phyloP scores from a whole-genome alignment of 2,888 invertebrate species.

The Metalampra italica region DNA sequence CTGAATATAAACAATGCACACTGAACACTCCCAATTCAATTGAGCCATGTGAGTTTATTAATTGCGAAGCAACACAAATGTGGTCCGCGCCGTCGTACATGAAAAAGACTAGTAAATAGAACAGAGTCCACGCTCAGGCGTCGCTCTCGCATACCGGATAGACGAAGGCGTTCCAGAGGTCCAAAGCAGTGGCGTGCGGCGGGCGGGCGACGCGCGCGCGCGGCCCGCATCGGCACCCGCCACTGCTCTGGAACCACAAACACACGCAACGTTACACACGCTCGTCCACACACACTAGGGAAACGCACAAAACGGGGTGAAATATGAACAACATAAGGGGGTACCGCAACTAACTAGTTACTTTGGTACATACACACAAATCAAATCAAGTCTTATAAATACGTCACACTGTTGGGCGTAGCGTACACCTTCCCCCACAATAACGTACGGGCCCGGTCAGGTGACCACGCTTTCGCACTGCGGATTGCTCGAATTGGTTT shows the following conservation, averaged over 20 bases:
- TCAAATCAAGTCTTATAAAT: neutral
- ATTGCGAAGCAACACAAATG: too few relatives aligned
- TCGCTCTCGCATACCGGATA: conserved; percentile 81
- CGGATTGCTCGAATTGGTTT: too few relatives aligned
- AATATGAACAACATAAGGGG: neutral
- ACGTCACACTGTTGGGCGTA: too few relatives aligned
- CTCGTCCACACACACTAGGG: conserved; percentile 12
- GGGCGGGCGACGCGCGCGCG: conserved; percentile 82
- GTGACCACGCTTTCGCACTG: too few relatives aligned
- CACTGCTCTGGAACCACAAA: conserved; percentile 80
- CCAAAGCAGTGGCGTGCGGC: conserved; percentile 84
- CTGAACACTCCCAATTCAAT: too few relatives aligned
- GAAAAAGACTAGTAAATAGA: neutral
- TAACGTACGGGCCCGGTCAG: too few relatives aligned
- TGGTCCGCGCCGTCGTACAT: too few relatives aligned
- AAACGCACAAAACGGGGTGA: conserved; percentile 1
- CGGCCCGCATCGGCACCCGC: conserved; percentile 77
- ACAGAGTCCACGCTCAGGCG: conserved; percentile 49
- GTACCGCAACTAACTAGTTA: too few relatives aligned
- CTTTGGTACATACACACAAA: neutral
- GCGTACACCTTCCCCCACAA: too few relatives aligned
- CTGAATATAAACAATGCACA: too few relatives aligned
- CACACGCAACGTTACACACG: conserved; percentile 67
- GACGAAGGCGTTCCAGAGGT: conserved; percentile 82
- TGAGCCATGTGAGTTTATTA: too few relatives aligned